A percentile compares a stretch with the other conserved stretches of the same genome.
Conservation (phyloP, 2,113 vertebrate genomes). For the Lathamus discolor region DNA sequence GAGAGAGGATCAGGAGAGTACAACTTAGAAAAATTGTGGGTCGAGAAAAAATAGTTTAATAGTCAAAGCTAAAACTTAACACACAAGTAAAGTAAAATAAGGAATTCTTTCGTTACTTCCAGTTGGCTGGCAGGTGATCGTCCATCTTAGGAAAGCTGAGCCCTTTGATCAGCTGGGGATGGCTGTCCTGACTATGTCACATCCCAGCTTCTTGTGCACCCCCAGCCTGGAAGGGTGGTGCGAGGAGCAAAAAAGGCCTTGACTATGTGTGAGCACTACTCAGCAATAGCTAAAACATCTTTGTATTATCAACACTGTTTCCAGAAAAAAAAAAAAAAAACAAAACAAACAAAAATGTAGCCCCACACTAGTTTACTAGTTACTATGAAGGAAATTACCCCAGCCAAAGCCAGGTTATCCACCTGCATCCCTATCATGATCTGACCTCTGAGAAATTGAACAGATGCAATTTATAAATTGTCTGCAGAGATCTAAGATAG, state of each 20-base stretch:
- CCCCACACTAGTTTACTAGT: not conserved
- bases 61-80: not conserved
- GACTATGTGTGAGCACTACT: rapidly evolving
- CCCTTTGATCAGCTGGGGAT: too few species aligned
- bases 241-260: not conserved
- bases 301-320: not conserved
- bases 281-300: not conserved
- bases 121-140: not conserved
- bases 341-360: not conserved
- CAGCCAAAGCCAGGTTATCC: not conserved
- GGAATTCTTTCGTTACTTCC: not conserved
- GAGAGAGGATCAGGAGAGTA: rapidly evolving
- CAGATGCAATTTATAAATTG: not conserved
- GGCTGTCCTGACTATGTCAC: not conserved
- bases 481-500: not conserved
- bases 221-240: rapidly evolving
- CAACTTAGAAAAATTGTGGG: not conserved
- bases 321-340: not conserved
- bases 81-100: not conserved
- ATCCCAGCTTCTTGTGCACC: not conserved
- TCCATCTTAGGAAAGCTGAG: not conserved
- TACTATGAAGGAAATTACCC: not conserved
- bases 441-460: not conserved
- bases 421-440: not conserved
- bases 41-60: not conserved